Base-by-base conservation (phyloP, 2,113 vertebrate genomes). In the Todiramphus chloris region DNA sequence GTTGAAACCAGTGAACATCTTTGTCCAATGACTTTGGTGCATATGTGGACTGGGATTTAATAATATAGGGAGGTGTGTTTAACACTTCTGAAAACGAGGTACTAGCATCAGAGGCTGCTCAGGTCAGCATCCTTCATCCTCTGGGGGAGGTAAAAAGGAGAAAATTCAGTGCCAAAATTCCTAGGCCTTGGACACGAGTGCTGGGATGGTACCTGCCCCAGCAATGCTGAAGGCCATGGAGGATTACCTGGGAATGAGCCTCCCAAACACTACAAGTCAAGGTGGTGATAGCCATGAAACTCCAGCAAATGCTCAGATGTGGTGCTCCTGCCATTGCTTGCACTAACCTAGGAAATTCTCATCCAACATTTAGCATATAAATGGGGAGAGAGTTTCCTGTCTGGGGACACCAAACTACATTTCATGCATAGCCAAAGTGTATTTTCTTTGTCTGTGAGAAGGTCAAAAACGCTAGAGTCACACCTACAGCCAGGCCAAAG, bases 371-470 rank as follows among this genome's bases (percentile, higher is more conserved):
- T 78, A 69, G 76, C 73, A 63, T 56, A 50, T 13, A 80, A 69
- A 63, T 50, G 63, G 55, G 21, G 50, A 89, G 13, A 87, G 77
- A 50, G 13, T 68, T 93, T 83, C 78, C 88, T 93, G 92, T 68
- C 74, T 91, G 88, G 30, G 48, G 56, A 86, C 44, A 77, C 44
- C 76, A 88, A 78, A 75, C 3, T 70, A 60, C 4, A 11, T 55
- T 59, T 63, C 56, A 11, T 16, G 75, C 43, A 11, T 3, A 89
- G 76, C 72, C 68, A 30, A 64, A 69, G 66, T 63, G 76, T n/a
- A 23, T 85, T 89, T 95, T 46, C 91, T 81, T 83, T 86, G 87
- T 73, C 85, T 92, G 44, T 24, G 77, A n/a, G 91, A 90, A 92
- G 80, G 64, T 91, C 87, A 91, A 89, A 92, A 87, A 35, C 83